Evolutionary conservation across 1,140 invertebrate species (phyloP).

Genomic region (Achatina immaculata): DNA sequence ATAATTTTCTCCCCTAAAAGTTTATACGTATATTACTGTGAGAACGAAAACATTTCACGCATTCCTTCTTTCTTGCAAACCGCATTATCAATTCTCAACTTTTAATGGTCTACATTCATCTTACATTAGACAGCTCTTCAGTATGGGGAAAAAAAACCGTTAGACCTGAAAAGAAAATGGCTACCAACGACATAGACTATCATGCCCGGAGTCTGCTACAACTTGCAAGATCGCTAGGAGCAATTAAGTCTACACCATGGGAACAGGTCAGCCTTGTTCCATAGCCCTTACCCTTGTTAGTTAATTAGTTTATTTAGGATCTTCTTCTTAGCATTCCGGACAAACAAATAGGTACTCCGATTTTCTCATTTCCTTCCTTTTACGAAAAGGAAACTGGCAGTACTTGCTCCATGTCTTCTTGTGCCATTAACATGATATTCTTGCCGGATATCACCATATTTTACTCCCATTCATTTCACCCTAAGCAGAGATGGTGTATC

Average conservation of each 20-base stretch:
- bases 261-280: slow-evolving; percentile 79
- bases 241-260: slow-evolving; percentile 87
- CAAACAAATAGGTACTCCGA: not conserved
- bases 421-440: not conserved
- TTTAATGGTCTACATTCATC: not conserved
- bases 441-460: not conserved
- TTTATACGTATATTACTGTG: not conserved
- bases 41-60: not conserved
- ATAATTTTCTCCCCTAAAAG: too few relatives aligned
- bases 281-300: not conserved
- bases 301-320: not conserved
- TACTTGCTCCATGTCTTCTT: not conserved
- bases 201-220: slow-evolving; percentile 90
- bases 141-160: too few relatives aligned
- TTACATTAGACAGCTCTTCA: not conserved
- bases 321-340: too few relatives aligned
- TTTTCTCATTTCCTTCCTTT: not conserved
- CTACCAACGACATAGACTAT: slow-evolving; percentile 73
- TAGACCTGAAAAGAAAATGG: slow-evolving; percentile 38
- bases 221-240: slow-evolving; percentile 87
- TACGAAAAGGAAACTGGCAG: not conserved
- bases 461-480: not conserved
- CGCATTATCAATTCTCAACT: not conserved
- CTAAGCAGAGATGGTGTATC: too few relatives aligned
- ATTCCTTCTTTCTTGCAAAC: not conserved